These are phyloP conservation scores for Acromyrmex echinatior DNA, from an alignment of 1,140 invertebrate species.

Conservation along the genomic window DNA sequence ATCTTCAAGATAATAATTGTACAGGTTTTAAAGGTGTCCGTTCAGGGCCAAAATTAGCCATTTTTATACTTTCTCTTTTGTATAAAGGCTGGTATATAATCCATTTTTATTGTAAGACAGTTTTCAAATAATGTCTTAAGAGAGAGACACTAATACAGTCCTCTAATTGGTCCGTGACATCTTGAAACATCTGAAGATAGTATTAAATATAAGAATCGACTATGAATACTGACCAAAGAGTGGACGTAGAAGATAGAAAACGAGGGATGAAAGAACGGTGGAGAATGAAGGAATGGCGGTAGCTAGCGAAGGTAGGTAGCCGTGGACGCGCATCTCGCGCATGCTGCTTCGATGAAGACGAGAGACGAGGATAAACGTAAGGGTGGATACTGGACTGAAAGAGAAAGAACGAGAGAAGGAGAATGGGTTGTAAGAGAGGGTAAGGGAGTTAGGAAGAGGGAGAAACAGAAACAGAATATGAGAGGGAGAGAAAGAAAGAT, in stretches of 20 bases:
- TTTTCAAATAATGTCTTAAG: too few relatives aligned
- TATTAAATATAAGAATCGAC: too few relatives aligned
- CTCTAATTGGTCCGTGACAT: too few relatives aligned
- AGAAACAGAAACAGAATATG: not conserved
- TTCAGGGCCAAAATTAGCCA: too few relatives aligned
- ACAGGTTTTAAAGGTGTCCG: too few relatives aligned
- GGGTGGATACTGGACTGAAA: not conserved
- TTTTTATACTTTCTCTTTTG: too few relatives aligned
- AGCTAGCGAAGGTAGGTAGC: not conserved
- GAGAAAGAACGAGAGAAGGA: not conserved
- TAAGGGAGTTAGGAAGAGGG: not conserved
- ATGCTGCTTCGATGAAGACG: slow-evolving; percentile 62
- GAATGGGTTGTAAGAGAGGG: not conserved
- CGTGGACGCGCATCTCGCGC: slow-evolving; percentile 61
- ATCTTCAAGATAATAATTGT: too few relatives aligned
- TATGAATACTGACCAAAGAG: too few relatives aligned
- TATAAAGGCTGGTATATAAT: too few relatives aligned
- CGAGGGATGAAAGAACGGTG: not conserved
- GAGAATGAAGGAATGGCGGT: not conserved
- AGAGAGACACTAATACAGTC: too few relatives aligned
- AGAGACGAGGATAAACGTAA: slow-evolving; percentile 46
- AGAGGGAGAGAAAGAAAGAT: slow-evolving; percentile 1
- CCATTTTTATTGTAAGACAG: too few relatives aligned
- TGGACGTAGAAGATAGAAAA: not conserved
- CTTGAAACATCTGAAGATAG: too few relatives aligned